Evolutionary conservation across 1,140 invertebrate genomes (phyloP), one percentile per base, ranked within the genome.

Genomic region (Diorhabda elongata): DNA sequence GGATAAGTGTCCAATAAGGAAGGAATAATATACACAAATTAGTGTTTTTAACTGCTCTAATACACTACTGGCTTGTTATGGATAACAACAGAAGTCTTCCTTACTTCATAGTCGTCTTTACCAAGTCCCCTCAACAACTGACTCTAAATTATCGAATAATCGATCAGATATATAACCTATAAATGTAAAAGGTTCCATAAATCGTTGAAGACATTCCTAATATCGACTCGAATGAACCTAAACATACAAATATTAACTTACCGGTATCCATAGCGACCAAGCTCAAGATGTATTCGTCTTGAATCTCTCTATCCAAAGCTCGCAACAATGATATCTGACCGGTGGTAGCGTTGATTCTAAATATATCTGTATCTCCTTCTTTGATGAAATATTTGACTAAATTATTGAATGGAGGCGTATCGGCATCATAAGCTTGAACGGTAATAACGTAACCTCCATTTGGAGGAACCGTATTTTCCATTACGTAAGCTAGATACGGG

Each of bases 261-360:
- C 93, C 94, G 71, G 92, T 94, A 85, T 97, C 95, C 90, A 95
- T 95, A 61, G 94, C 95, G 56, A 94, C 91, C 44, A 97, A 83
- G 2, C 92, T 92, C 60, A 96, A 84, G 6, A 90, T 88, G 79
- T 96, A 95, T 81, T 93, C 91, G 45, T 89, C 83, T 77, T 93
- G 88, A 59, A 86, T 80, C 84, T 97, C 95, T 41, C 95, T 85
- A 82, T 97, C 95, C 68, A 97, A 82, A 0, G 92, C 87, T 69
- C 90, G 84, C 58, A 93, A 83, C 57, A 96, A 84, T 8, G 88
- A 92, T 74, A 97, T 93, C 78, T 95, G 91, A 6, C 95, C 95
- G 44, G 91, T 93, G 8, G 91, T 93, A 7, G 93, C 90, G 81
- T 97, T 95, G 73, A 97, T 92, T 71, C 89, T 87, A 81, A 95